Percentiles rank a stretch among this genome's conserved stretches.
Conservation (phyloP, 2,888 invertebrate genomes). For the Antheraea yamamai region DNA sequence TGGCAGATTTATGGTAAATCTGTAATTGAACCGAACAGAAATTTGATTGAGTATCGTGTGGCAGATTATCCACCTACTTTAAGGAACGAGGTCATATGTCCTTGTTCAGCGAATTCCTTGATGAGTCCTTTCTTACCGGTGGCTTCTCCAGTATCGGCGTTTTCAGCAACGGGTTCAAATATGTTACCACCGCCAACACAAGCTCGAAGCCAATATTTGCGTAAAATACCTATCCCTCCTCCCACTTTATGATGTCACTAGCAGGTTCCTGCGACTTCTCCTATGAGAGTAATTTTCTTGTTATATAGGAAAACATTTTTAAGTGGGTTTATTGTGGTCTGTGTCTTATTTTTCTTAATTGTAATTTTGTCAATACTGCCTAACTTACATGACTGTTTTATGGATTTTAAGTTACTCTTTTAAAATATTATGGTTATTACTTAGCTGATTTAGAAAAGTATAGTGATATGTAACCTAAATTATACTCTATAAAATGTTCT, state of each 20-base stretch:
- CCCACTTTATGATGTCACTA: constrained; percentile 36
- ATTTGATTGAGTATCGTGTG: background rate
- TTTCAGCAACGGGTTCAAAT: constrained; percentile 39
- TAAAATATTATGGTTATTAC: too few relatives aligned
- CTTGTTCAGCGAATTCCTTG: constrained; percentile 20
- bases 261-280: background rate
- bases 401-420: too few relatives aligned
- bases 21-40: background rate
- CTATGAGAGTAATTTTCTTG: background rate
- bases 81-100: background rate
- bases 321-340: too few relatives aligned
- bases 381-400: too few relatives aligned
- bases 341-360: too few relatives aligned
- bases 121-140: constrained; percentile 50
- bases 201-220: constrained; percentile 42
- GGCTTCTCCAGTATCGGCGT: constrained; percentile 50
- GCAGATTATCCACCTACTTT: background rate
- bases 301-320: background rate
- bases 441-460: too few relatives aligned
- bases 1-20: background rate
- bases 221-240: constrained; percentile 47
- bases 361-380: too few relatives aligned
- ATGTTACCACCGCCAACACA: constrained; percentile 47
- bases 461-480: too few relatives aligned
- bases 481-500: too few relatives aligned